phyloP scores from a whole-genome alignment of 2,113 vertebrate species.

The Pandion haliaetus region DNA sequence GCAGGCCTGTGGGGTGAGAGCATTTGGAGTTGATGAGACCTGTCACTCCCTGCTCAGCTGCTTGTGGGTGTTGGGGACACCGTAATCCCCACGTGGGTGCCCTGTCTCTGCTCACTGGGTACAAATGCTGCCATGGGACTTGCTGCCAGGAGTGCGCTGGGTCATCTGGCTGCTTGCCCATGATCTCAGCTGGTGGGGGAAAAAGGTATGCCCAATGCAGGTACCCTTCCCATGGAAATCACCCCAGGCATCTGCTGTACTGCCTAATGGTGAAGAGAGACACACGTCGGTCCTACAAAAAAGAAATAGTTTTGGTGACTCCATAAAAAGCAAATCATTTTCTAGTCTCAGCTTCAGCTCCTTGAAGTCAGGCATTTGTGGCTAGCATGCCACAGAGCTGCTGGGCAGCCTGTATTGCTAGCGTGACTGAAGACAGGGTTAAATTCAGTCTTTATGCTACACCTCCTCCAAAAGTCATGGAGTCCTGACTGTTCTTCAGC shows the following conservation, averaged over 20 bases:
- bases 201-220: accelerated
- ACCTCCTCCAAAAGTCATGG: background rate
- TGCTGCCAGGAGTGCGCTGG: accelerated
- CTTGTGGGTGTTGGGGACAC: background rate
- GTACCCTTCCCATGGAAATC: background rate
- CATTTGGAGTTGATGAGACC: background rate
- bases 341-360: background rate
- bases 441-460: background rate
- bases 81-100: accelerated
- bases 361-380: background rate
- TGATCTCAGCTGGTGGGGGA: background rate
- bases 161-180: background rate
- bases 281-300: accelerated
- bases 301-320: background rate
- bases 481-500: background rate
- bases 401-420: background rate
- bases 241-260: background rate
- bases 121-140: background rate
- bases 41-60: background rate
- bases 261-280: background rate
- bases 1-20: background rate
- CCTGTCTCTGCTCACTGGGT: background rate
- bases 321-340: background rate
- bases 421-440: background rate
- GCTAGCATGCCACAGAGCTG: background rate